phyloP scores from a whole-genome alignment of 2,797 vertebrate species.

The Poeciliopsis paucimaculata region DNA sequence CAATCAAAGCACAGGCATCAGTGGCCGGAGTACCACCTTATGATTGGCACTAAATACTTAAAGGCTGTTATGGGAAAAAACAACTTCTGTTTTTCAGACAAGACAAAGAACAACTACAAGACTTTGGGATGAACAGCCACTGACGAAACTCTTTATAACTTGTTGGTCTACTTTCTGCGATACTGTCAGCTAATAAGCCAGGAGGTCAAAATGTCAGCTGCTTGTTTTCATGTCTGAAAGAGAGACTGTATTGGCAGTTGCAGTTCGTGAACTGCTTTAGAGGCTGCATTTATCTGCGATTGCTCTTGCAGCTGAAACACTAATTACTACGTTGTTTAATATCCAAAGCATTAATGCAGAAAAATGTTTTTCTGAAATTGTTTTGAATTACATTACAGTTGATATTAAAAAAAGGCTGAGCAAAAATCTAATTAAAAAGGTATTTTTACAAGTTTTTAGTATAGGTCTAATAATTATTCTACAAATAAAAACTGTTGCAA shows the following conservation, averaged over 20 bases:
- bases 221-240: background rate
- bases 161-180: background rate
- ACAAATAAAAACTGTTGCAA: background rate
- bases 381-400: background rate
- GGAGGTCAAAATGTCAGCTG: background rate
- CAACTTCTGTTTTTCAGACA: background rate
- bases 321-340: background rate
- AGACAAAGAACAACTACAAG: background rate
- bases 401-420: no score
- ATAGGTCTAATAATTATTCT: background rate
- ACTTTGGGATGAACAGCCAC: background rate
- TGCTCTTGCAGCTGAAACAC: background rate
- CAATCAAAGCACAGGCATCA: conserved; percentile 2
- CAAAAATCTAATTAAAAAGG: background rate
- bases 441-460: background rate
- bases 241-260: background rate
- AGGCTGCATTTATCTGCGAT: background rate
- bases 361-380: background rate
- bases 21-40: conserved; percentile 35
- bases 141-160: background rate
- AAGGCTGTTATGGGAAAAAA: background rate
- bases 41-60: conserved; percentile 41
- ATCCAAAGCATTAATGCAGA: background rate
- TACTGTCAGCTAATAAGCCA: background rate
- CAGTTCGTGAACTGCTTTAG: background rate